phyloP scores from a whole-genome alignment of 2,113 vertebrate species.

The Urocitellus parryii region DNA sequence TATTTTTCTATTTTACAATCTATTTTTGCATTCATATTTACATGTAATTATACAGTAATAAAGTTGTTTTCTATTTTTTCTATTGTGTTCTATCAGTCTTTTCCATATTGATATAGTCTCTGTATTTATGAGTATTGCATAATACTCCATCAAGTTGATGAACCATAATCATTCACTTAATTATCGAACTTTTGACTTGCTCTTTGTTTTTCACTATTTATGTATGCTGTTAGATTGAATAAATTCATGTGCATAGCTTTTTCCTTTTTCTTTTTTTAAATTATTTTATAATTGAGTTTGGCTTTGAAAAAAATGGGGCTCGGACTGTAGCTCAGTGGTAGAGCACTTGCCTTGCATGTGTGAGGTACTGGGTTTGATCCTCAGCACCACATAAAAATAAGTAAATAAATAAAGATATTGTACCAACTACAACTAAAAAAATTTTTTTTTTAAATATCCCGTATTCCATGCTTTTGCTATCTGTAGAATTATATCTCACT shows the following conservation, averaged over 20 bases:
- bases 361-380: no score
- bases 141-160: slow-evolving; percentile 15
- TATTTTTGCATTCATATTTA: slow-evolving; percentile 17
- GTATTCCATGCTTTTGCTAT: slow-evolving; percentile 25
- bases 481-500: background rate
- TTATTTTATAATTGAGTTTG: slow-evolving; percentile 54
- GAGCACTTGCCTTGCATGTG: no score
- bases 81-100: slow-evolving; percentile 18
- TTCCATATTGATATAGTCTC: slow-evolving; percentile 13
- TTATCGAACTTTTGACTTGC: slow-evolving; percentile 51
- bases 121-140: slow-evolving; percentile 1
- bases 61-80: slow-evolving; percentile 39
- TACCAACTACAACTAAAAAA: no score
- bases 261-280: slow-evolving; percentile 18
- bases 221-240: slow-evolving; percentile 52
- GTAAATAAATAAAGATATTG: no score
- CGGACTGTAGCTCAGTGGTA: no score
- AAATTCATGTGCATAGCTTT: slow-evolving; percentile 4
- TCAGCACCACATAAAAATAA: no score
- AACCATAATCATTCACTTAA: slow-evolving; percentile 45
- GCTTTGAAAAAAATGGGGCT: background rate
- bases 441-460: background rate
- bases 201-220: slow-evolving; percentile 47
- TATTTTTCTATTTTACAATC: background rate
- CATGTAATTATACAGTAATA: slow-evolving; percentile 9